Evolutionary conservation across 1,140 invertebrate species (phyloP), one percentile per base, ranked within the genome.

Genomic region (Protaetia brevitarsis): DNA sequence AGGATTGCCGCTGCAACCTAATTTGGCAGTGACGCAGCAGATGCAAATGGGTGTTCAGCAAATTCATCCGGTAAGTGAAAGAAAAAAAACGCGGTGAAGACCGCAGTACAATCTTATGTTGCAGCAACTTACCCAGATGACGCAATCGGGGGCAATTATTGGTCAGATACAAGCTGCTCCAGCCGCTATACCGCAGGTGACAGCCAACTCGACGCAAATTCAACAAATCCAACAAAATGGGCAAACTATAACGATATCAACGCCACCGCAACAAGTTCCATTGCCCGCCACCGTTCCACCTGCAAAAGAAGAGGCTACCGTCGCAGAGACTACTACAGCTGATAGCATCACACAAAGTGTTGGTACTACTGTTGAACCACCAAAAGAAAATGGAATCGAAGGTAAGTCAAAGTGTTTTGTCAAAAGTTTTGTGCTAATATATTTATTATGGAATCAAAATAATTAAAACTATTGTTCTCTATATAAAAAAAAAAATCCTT

Each of bases 41-140:
- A 78, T 78, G 77, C 70, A 72, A 36, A 78, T 82, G 69, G 74
- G 79, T 11, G 80, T 82, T 63, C 81, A 82, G 63, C 81, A 83
- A 67, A 71, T 83, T 36, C 81, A 82, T 70, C 76, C 80, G 63
- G 83, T 81, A 76, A 69, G 64, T 69, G 63, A 28, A 29, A 28
- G 21, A 62, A 63, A 63, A 16, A 6, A 63, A 8, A 16, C 10
- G 37, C n/a, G 8, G 30, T 16, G 26, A 60, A 60, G 27, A 28
- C 1, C n/a, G 21, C 8, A 1, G 27, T 60, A 13, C 13, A n/a
- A 60, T n/a, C 27, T 16, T n/a, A 27, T 29, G n/a, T 30, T n/a
- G 10, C 13, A 60, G 58, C 31, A 36, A 34, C 72, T 77, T 65
- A 75, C 72, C n/a, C 78, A 80, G 19, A 82, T 83, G 78, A 75